Evolutionary conservation across 1,140 invertebrate species (phyloP), one percentile per base, ranked within the genome.

Genomic region (Ooceraea biroi): DNA sequence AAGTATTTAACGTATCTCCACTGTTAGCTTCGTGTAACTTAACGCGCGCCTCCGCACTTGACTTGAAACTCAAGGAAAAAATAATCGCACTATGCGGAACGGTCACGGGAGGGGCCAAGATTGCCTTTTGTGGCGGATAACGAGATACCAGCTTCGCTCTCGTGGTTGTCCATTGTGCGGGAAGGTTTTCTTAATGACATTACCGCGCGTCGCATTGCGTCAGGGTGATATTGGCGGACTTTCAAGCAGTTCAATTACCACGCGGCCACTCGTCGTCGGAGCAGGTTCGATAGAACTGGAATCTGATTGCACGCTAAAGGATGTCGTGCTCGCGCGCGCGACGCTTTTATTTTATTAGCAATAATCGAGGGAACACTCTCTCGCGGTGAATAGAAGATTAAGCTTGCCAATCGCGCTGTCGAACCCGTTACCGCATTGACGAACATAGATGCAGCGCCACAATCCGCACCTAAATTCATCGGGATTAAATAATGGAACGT

Each of bases 131-230:
- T 27, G 50, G 11, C 22, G n/a, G 22, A 57, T 69, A 77, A 69
- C 50, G 68, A 78, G 72, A n/a, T 58, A 25, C 14, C 22, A 14
- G 30, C 63, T 68, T 78, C 66, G 30, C 58, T 76, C 50, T 65
- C 58, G 65, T 63, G 30, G 58, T 17, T 68, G 61, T 27, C 76
- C 27, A 57, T 78, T 78, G 36, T 78, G 14, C 7, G 11, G 10
- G 63, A 25, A 69, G 36, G 41, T 25, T 78, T 50, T 61, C 60
- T 65, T 78, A 78, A 78, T 78, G 30, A 57, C 36, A 78, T 78
- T 78, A 78, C 19, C 63, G 44, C 46, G 11, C 63, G 74, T 78
- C 74, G 76, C 76, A 78, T 69, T 78, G 76, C 76, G 63, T 78
- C 76, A 69, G 55, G 55, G 50, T 25, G 36, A 69, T 78, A 78